Evolutionary conservation across 2,113 vertebrate genomes (phyloP).

Genomic region (Heliornis fulica): DNA sequence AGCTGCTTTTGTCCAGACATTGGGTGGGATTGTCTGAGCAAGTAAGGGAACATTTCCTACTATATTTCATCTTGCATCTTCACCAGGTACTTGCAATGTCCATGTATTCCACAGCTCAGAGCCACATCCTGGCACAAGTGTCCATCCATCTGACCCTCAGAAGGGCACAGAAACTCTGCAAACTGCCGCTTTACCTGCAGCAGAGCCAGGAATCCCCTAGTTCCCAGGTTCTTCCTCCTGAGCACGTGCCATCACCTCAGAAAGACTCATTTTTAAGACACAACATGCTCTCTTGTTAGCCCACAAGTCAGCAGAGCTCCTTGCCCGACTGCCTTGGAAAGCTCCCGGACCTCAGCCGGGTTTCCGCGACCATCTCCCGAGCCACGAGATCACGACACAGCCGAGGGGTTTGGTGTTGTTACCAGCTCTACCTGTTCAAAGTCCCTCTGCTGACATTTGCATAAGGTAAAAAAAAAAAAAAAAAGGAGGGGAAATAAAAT

Average conservation of each 20-base stretch:
- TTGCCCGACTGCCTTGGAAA: neutral
- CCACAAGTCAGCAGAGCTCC: neutral
- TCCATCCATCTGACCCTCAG: neutral
- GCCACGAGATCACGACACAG: neutral
- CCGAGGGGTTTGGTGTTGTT: neutral
- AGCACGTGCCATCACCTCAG: neutral
- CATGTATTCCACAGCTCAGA: neutral
- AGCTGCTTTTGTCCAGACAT: neutral
- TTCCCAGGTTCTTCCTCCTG: neutral
- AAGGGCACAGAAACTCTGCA: neutral
- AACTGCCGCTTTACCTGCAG: neutral
- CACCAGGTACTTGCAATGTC: neutral
- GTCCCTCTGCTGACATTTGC: conserved; percentile 1
- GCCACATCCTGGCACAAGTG: neutral
- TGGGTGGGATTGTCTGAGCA: neutral
- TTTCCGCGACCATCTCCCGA: neutral
- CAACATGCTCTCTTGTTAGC: neutral
- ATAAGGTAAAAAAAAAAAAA: neutral
- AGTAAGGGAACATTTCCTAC: neutral
- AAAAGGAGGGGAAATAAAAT: conserved; percentile 22
- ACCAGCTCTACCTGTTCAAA: neutral
- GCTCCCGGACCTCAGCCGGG: neutral
- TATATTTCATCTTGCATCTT: neutral
- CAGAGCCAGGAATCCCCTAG: neutral
- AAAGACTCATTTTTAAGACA: neutral